phyloP scores from a whole-genome alignment of 2,797 vertebrate species.

The Brachymystax lenok region DNA sequence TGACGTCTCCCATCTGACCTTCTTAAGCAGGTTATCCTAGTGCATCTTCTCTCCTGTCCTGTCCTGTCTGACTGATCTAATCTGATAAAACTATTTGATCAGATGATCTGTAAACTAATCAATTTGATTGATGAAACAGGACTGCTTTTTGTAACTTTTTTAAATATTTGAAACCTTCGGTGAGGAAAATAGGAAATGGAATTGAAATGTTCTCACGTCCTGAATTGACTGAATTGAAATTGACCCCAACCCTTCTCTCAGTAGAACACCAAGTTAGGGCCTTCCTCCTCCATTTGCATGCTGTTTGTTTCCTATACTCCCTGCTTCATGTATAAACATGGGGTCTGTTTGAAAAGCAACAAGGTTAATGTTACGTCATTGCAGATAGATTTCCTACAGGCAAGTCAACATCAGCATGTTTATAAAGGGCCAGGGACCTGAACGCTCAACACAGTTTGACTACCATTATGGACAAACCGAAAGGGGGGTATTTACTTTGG shows the following conservation, averaged over 20 bases:
- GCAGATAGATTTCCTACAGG: neutral
- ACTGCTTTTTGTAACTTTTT: neutral
- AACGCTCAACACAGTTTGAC: neutral
- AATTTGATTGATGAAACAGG: neutral
- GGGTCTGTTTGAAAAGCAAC: slow-evolving; percentile 2
- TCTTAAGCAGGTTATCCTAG: slow-evolving; percentile 1
- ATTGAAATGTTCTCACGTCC: too few relatives aligned
- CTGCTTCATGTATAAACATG: slow-evolving; percentile 10
- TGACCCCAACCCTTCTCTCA: neutral
- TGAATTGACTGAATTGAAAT: neutral
- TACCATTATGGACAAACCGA: neutral
- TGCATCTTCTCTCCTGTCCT: neutral
- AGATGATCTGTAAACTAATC: neutral
- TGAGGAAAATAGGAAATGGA: neutral
- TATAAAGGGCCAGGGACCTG: neutral
- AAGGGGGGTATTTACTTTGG: neutral
- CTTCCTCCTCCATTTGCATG: neutral
- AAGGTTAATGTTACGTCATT: neutral
- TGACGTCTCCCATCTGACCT: neutral
- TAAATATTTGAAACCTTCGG: neutral
- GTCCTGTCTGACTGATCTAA: neutral
- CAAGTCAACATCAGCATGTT: neutral
- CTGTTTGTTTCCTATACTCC: neutral
- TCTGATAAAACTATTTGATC: neutral
- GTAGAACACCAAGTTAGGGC: neutral